Evolutionary conservation across 2,797 vertebrate species (phyloP), one percentile per base, ranked within the genome.

Genomic region (Scyliorhinus canicula): DNA sequence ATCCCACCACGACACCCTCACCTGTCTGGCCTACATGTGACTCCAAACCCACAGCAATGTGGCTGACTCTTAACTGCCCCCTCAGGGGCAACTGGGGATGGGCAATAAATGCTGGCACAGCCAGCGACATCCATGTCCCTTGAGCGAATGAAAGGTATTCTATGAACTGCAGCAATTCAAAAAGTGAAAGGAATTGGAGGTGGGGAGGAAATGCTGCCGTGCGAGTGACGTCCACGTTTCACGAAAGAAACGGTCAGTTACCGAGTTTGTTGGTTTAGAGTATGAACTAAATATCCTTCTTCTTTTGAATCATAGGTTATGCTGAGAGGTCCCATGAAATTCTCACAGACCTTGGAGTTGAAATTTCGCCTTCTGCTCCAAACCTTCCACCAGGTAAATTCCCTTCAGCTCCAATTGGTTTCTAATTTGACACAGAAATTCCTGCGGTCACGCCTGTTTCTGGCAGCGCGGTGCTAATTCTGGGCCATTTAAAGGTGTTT

Each of bases 351-450:
- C 2, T 74, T 52, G 93, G 93, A 71, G 21, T 94, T 50, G 6
- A 71, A 35, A 4, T 71, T 74, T 0, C 3, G 0, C 93, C 67
- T 94, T 35, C 44, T 14, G 67, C 44, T 69, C 26, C 67, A 16
- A 94, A 60, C 44, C 88, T 94, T 55, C 44, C 67, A 44, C 93
- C 93, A 31, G 93, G 93, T 94, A 94, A 65, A 65, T 65, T n/a
- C 35, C 1, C 57, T 90, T 60, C 86, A 90, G 0, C 28, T 55
- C 4, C 21, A 60, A 35, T 90, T 90, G 31, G 35, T 60, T 40
- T 88, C 31, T 35, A n/a, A 14, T 60, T 90, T 90, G 86, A 6
- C 6, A 12, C 86, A 60, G 86, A 24, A 60, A 90, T 35, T 57
- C 14, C 16, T 44, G 19, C 21, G 40, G 52, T 55, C 55, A 21